Evolutionary conservation across 2,888 invertebrate species (phyloP).

Genomic region (Cephus nigrinus): DNA sequence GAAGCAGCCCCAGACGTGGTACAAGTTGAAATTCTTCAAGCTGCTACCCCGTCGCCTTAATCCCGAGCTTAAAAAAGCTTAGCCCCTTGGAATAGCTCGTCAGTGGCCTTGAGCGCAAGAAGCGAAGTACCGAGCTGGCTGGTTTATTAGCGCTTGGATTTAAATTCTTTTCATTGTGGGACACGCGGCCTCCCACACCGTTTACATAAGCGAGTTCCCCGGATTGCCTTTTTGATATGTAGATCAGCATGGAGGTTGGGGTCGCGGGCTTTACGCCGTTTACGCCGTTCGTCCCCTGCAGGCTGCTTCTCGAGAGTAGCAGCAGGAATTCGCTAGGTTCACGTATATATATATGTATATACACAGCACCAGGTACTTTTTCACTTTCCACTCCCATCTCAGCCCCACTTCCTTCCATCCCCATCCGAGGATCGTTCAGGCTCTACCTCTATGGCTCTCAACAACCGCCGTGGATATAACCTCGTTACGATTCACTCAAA

Average conservation of each 20-base stretch:
- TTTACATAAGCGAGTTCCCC: slow-evolving; percentile 67
- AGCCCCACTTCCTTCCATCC: background rate
- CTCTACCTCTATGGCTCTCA: too few species aligned
- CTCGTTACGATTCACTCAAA: slow-evolving; percentile 18
- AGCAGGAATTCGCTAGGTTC: too few species aligned
- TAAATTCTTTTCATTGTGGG: slow-evolving; percentile 65
- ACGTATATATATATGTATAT: too few species aligned
- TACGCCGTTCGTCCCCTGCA: slow-evolving; percentile 46
- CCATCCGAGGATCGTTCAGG: too few species aligned
- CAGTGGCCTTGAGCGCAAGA: slow-evolving; percentile 43
- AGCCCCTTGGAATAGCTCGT: slow-evolving; percentile 65
- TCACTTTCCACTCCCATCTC: background rate
- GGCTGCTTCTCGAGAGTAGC: too few species aligned
- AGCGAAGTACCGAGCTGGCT: slow-evolving; percentile 38
- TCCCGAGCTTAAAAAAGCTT: slow-evolving; percentile 60
- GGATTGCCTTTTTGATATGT: slow-evolving; percentile 67
- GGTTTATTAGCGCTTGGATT: slow-evolving; percentile 66
- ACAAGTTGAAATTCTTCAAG: too few species aligned
- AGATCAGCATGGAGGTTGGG: slow-evolving; percentile 54
- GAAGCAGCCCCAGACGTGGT: too few species aligned
- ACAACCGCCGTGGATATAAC: slow-evolving; percentile 4
- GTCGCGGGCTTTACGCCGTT: slow-evolving; percentile 60
- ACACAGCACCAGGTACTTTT: background rate
- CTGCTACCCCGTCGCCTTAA: slow-evolving; percentile 42
- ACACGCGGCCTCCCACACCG: slow-evolving; percentile 55